These are phyloP conservation scores for Coregonus suidteri DNA, from an alignment of 2,797 vertebrate species.

Conservation along the genomic window DNA sequence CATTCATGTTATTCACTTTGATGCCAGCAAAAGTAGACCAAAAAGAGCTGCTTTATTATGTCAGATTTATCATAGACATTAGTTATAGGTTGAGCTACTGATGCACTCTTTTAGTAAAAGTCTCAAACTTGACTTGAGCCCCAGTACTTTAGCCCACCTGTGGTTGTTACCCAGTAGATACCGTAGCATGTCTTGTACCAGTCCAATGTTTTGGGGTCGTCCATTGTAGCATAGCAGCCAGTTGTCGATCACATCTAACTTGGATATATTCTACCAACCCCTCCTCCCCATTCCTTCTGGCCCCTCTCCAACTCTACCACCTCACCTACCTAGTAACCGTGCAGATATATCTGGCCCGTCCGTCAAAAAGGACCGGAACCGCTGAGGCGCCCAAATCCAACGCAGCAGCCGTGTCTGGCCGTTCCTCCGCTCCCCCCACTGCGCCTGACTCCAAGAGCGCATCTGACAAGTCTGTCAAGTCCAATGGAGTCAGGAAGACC, in stretches of 20 bases:
- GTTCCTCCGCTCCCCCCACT: constrained; percentile 42
- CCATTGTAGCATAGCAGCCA: constrained; percentile 14
- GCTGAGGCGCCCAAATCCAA: constrained; percentile 56
- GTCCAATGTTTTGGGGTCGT: constrained; percentile 32
- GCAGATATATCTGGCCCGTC: constrained; percentile 80
- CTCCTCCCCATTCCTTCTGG: constrained; percentile 31
- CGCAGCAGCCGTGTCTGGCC: constrained; percentile 60
- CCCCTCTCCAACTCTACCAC: constrained; percentile 59
- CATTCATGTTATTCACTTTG: not conserved
- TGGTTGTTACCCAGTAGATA: constrained; percentile 11
- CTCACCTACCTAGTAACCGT: constrained; percentile 75
- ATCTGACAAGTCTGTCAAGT: constrained; percentile 43
- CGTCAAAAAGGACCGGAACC: constrained; percentile 67
- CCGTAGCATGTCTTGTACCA: constrained; percentile 21
- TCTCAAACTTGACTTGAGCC: not conserved
- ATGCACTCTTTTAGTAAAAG: constrained; percentile 16
- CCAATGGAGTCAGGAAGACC: constrained; percentile 58
- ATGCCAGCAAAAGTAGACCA: no score
- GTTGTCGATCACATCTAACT: constrained; percentile 48
- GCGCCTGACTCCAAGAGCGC: constrained; percentile 67
- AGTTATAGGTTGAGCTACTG: not conserved
- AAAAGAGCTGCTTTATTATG: no score
- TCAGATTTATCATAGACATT: not conserved
- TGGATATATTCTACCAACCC: constrained; percentile 44
- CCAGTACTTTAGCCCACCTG: constrained; percentile 20